phyloP scores from a whole-genome alignment of 2,113 vertebrate species.

The Stigmatopora argus region DNA sequence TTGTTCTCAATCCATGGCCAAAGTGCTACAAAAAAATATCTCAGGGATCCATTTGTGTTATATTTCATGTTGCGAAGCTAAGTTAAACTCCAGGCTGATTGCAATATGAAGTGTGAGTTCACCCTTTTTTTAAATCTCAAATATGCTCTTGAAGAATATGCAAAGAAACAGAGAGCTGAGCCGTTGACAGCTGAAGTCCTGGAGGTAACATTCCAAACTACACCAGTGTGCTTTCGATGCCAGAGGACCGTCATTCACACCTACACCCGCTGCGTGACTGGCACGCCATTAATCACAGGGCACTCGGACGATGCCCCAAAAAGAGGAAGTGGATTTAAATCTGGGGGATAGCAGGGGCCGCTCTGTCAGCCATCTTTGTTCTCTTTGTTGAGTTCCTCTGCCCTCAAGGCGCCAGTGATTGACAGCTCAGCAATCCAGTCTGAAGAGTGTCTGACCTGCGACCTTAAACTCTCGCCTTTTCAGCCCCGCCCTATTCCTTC shows the following conservation, averaged over 20 bases:
- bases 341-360: conserved; percentile 42
- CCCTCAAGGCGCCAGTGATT: conserved; percentile 60
- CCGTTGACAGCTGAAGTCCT: conserved; percentile 27
- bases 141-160: conserved; percentile 15
- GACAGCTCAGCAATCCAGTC: conserved; percentile 70
- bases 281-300: conserved; percentile 61
- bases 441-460: conserved; percentile 67
- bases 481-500: conserved; percentile 63
- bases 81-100: conserved; percentile 30
- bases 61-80: conserved; percentile 32
- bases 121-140: conserved; percentile 10
- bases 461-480: conserved; percentile 63
- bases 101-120: conserved; percentile 32
- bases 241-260: conserved; percentile 55
- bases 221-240: conserved; percentile 22
- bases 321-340: conserved; percentile 65
- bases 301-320: conserved; percentile 33
- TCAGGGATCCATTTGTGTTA: conserved; percentile 15
- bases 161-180: conserved; percentile 9
- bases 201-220: conserved; percentile 41
- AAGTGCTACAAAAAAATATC: conserved; percentile 34
- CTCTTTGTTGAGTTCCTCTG: conserved; percentile 56
- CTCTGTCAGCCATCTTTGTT: conserved; percentile 74
- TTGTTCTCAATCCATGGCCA: conserved; percentile 51
- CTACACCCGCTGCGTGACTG: conserved; percentile 56